Base-by-base conservation (phyloP, 2,888 invertebrate genomes). In the Lepas anatifera region DNA sequence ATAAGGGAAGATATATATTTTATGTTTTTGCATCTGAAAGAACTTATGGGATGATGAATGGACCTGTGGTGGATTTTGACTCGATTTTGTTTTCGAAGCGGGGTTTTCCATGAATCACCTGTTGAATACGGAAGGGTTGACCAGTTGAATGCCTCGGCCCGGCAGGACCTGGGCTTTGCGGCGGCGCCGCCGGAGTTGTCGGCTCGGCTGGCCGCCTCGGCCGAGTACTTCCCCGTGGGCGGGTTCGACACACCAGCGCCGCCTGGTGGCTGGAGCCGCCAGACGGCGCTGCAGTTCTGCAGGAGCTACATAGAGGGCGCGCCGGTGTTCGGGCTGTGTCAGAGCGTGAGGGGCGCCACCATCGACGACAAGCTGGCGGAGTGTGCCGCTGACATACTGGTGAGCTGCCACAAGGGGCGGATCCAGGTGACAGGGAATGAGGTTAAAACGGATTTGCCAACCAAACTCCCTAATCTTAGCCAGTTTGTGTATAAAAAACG, bases 331-430 rank as follows among this genome's bases (percentile, higher is more conserved):
- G 48, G 48, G 0, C 48, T 25, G 13, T 50, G 48, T 6, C 25
- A 25, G 25, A 0, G 1, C 25, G 48, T 50, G 25, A n/a, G 25
- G 6, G 48, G 48, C n/a, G 48, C 25, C 25, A 25, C 48, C 7
- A 13, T 25, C 8, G 48, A 50, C 48, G 25, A 25, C 25, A 50
- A 50, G 25, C 48, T 50, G 48, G 48, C 48, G 74, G 48, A 50
- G 48, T 50, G 29, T 22, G 67, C 39, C 37, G 37, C 48, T 8
- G 48, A 50, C 25, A 50, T 50, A 3, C 25, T 50, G 48, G 48
- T 50, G 8, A 50, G 48, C 25, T 1, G 46, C 18, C 13, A 18
- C n/a, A n/a, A n/a, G n/a, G n/a, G n/a, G n/a, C n/a, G n/a, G n/a
- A n/a, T n/a, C n/a, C n/a, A n/a, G n/a, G n/a, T n/a, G n/a, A n/a